Conservation (phyloP, 2,113 vertebrate species). For the Leptosomus discolor region DNA sequence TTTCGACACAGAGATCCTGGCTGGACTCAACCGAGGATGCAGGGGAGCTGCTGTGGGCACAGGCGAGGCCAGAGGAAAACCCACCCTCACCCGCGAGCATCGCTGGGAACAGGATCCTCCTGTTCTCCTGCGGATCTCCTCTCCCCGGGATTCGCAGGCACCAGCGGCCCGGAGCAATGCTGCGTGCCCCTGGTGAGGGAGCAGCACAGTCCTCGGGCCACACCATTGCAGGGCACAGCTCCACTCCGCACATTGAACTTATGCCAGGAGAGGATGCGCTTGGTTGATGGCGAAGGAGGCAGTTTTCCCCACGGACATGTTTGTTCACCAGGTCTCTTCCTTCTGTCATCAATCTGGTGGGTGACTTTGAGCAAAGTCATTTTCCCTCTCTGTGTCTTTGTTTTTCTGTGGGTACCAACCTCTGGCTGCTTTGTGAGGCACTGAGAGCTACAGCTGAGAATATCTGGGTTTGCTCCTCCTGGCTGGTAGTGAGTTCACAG, state of each 20-base stretch:
- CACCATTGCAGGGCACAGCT: fast-evolving
- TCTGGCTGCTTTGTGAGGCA: not conserved
- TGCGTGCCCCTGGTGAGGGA: not conserved
- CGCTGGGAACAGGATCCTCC: not conserved
- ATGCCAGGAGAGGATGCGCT: too few species aligned
- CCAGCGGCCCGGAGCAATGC: not conserved
- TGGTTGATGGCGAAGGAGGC: not conserved
- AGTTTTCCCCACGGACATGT: not conserved
- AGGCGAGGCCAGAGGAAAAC: not conserved
- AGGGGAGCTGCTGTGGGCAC: not conserved
- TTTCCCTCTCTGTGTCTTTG: not conserved
- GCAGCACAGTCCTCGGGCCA: not conserved
- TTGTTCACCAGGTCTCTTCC: not conserved
- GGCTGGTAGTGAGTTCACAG: fast-evolving
- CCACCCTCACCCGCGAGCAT: not conserved
- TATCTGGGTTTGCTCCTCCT: not conserved
- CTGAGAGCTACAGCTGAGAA: not conserved
- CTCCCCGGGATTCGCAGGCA: too few species aligned
- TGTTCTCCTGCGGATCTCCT: not conserved
- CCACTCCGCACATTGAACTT: fast-evolving
- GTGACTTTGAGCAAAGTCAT: not conserved
- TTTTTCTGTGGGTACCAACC: not conserved
- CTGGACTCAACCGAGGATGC: too few species aligned
- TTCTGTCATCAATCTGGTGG: not conserved
- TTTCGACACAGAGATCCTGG: not conserved